A percentile compares a stretch with the other conserved stretches of the same genome.
Evolutionary conservation across 1,140 invertebrate species (phyloP).

Genomic region (Acromyrmex heyeri): DNA sequence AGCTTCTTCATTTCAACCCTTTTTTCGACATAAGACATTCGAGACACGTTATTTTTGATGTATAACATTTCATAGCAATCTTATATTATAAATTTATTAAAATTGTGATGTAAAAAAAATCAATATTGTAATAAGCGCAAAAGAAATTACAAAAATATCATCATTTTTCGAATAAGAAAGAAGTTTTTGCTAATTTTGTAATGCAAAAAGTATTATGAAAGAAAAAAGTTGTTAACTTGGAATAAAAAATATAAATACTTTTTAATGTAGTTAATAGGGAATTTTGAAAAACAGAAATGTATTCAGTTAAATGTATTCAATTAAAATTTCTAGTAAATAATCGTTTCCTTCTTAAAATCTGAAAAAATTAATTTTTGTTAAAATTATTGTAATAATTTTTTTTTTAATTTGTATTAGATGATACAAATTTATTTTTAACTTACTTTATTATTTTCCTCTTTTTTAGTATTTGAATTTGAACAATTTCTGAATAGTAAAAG

Average conservation of each 20-base stretch:
- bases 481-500: not conserved
- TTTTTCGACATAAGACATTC: conserved; percentile 78
- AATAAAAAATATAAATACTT: not conserved
- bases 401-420: not conserved
- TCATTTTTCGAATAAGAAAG: not conserved
- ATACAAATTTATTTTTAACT: not conserved
- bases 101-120: not conserved
- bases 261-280: not conserved
- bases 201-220: not conserved
- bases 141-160: not conserved
- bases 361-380: not conserved
- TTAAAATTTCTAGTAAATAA: not conserved
- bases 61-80: not conserved
- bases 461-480: not conserved
- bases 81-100: not conserved
- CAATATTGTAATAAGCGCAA: not conserved
- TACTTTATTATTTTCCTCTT: not conserved
- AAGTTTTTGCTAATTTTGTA: too few species aligned
- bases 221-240: not conserved
- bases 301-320: not conserved
- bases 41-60: conserved; percentile 55
- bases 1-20: conserved; percentile 68
- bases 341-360: not conserved
- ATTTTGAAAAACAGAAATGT: not conserved
- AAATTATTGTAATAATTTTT: not conserved